These are phyloP conservation scores for Campylomormyrus tamandua DNA, from an alignment of 2,113 vertebrate species.

Conservation along the genomic window DNA sequence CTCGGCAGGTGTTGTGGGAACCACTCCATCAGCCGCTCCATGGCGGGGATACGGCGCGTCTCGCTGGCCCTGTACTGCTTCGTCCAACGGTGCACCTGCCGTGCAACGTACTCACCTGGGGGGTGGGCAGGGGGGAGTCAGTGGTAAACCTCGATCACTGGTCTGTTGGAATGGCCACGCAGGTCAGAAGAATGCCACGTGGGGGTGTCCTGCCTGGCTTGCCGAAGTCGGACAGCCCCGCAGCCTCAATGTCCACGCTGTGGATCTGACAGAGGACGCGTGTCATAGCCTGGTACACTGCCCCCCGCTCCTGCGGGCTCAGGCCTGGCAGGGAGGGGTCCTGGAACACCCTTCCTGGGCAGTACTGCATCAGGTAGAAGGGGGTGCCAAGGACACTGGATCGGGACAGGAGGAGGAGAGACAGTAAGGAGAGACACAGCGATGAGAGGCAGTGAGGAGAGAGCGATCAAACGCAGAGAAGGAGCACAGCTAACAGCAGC, in stretches of 20 bases:
- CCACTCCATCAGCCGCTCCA: constrained; percentile 73
- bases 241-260: constrained; percentile 47
- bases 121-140: too few relatives aligned
- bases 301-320: constrained; percentile 39
- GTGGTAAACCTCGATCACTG: not conserved
- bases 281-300: constrained; percentile 60
- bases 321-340: constrained; percentile 53
- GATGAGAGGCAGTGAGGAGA: not conserved
- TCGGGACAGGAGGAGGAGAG: not conserved
- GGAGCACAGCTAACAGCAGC: not conserved
- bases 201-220: constrained; percentile 49
- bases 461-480: not conserved
- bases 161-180: not conserved
- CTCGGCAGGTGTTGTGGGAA: constrained; percentile 64
- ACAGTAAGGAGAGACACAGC: too few relatives aligned
- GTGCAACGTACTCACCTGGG: constrained; percentile 58
- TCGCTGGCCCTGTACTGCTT: constrained; percentile 62
- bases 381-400: constrained; percentile 59
- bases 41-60: constrained; percentile 51
- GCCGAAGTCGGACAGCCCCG: constrained; percentile 46
- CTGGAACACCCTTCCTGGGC: constrained; percentile 55
- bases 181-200: not conserved
- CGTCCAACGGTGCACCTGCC: constrained; percentile 61
- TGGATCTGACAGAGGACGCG: constrained; percentile 64
- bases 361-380: constrained; percentile 69